Evolutionary conservation across 2,888 invertebrate species (phyloP).

Genomic region (Helicoverpa assulta): DNA sequence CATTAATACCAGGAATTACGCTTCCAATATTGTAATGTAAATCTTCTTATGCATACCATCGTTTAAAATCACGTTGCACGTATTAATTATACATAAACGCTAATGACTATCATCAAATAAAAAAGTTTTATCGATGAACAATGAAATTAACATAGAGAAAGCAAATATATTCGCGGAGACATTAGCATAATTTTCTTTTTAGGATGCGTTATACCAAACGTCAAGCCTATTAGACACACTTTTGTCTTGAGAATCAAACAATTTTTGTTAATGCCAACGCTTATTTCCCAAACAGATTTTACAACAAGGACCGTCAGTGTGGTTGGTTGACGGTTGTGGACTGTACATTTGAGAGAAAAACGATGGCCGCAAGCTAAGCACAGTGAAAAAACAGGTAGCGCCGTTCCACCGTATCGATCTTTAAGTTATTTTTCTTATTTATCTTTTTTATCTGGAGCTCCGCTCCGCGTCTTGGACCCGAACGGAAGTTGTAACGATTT

Average conservation of each 20-base stretch:
- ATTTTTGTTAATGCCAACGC: background rate
- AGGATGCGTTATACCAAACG: conserved; percentile 10
- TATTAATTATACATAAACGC: background rate
- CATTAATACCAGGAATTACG: too few species aligned
- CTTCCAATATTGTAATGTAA: too few species aligned
- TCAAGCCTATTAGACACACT: background rate
- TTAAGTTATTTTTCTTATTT: conserved; percentile 89
- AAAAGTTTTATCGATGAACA: conserved; percentile 1
- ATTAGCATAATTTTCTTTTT: conserved; percentile 23
- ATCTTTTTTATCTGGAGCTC: conserved; percentile 87
- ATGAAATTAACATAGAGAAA: conserved; percentile 27
- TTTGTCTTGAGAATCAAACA: background rate
- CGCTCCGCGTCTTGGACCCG: conserved; percentile 82
- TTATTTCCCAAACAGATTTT: background rate
- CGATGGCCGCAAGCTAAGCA: conserved; percentile 77
- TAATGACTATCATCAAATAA: background rate
- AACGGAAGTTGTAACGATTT: conserved; percentile 90
- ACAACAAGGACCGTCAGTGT: conserved; percentile 16
- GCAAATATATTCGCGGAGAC: conserved; percentile 8
- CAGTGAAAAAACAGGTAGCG: conserved; percentile 88
- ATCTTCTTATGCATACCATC: background rate
- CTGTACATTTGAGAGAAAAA: conserved; percentile 60
- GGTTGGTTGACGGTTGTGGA: conserved; percentile 36
- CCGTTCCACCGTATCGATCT: conserved; percentile 88
- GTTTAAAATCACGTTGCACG: background rate